These are phyloP conservation scores for Dicranocentrus wangi DNA, from an alignment of 2,888 invertebrate species.

Conservation along the genomic window DNA sequence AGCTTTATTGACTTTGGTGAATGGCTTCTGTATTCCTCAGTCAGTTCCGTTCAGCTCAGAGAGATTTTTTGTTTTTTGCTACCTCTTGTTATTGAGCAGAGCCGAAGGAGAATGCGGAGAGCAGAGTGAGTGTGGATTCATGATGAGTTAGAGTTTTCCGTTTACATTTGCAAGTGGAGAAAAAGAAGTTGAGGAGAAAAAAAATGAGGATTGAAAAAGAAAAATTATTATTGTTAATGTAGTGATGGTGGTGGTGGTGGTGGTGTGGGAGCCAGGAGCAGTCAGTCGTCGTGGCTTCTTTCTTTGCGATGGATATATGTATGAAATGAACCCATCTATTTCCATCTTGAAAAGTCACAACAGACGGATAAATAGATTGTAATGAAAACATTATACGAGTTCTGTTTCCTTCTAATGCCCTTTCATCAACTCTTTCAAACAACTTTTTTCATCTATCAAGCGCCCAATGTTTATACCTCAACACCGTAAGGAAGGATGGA, in stretches of 20 bases:
- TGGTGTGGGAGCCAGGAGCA: conserved; percentile 58
- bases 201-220: conserved; percentile 18
- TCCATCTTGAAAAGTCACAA: conserved; percentile 59
- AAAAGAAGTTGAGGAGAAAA: conserved; percentile 12
- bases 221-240: conserved; percentile 50
- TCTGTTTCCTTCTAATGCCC: conserved; percentile 56
- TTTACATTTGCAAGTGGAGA: conserved; percentile 50
- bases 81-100: conserved; percentile 53
- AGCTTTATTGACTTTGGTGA: no score
- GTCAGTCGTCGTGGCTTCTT: neutral
- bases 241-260: no score
- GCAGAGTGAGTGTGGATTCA: no score
- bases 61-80: neutral
- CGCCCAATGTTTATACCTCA: conserved; percentile 59
- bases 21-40: no score
- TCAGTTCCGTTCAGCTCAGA: no score
- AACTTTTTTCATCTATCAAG: conserved; percentile 61
- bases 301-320: neutral
- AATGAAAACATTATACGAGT: conserved; percentile 63
- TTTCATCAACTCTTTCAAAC: conserved; percentile 63
- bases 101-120: conserved; percentile 14
- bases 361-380: conserved; percentile 61
- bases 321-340: conserved; percentile 40
- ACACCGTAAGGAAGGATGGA: conserved; percentile 15
- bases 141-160: no score